Percentiles rank a stretch among this genome's conserved stretches.
These are phyloP conservation scores for Melinaea marsaeus DNA, from an alignment of 2,888 invertebrate species.

Conservation along the genomic window DNA sequence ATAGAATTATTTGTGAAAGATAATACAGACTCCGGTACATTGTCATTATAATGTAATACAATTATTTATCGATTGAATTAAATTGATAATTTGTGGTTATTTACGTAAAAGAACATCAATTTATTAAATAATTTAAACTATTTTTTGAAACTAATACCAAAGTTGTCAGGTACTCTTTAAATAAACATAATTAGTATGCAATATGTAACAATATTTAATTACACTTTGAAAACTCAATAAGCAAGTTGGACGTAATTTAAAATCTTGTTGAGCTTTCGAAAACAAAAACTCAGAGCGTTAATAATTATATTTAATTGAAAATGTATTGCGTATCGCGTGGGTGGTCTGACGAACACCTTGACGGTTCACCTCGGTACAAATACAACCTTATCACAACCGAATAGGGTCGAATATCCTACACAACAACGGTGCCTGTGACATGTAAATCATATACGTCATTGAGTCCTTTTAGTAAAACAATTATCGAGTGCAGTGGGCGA, in stretches of 20 bases:
- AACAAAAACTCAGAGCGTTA: not conserved
- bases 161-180: no score
- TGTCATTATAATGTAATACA: not conserved
- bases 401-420: not conserved
- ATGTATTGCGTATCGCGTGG: slow-evolving; percentile 20
- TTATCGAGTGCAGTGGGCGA: slow-evolving; percentile 33
- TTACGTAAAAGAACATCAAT: no score
- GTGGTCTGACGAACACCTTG: slow-evolving; percentile 20
- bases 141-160: no score
- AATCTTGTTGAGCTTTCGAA: not conserved
- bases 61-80: no score
- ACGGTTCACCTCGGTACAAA: not conserved
- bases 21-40: not conserved
- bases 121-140: no score
- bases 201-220: not conserved
- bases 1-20: not conserved
- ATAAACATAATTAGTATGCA: no score
- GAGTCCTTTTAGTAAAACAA: slow-evolving; percentile 52
- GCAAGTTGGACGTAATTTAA: not conserved
- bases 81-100: no score
- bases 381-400: not conserved
- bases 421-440: slow-evolving; percentile 28
- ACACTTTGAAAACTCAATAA: not conserved
- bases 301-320: slow-evolving; percentile 7
- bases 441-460: slow-evolving; percentile 63